Evolutionary conservation across 2,113 vertebrate species (phyloP).

Genomic region (Guaruba guarouba): DNA sequence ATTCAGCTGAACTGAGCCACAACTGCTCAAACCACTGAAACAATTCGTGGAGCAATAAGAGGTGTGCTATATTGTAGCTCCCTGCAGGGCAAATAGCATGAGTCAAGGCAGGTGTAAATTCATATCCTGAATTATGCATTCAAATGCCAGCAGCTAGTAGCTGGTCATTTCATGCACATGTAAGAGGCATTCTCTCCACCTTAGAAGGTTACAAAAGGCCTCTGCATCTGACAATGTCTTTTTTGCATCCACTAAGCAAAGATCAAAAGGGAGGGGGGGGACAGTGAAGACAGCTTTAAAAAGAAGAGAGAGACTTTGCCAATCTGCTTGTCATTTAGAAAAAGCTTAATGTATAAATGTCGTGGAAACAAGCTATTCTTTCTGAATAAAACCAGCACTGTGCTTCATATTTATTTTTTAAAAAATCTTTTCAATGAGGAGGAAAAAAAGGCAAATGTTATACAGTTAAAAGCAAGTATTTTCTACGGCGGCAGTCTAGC

Average conservation of each 20-base stretch:
- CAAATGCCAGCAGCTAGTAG: background rate
- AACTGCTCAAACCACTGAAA: background rate
- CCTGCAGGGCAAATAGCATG: background rate
- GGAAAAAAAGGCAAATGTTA: slow-evolving; percentile 61
- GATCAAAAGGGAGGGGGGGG: background rate
- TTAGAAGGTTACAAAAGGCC: background rate
- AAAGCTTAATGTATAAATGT: slow-evolving; percentile 71
- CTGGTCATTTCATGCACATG: accelerated
- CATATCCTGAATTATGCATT: background rate
- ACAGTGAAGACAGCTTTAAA: background rate
- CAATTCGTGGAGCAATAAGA: background rate
- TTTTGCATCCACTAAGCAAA: slow-evolving; percentile 41
- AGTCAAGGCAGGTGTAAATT: background rate
- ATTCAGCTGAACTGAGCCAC: background rate
- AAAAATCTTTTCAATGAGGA: slow-evolving; percentile 51
- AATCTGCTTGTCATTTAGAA: slow-evolving; percentile 73
- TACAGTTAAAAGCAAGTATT: slow-evolving; percentile 59
- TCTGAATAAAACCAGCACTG: slow-evolving; percentile 8
- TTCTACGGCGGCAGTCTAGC: background rate
- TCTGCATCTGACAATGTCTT: slow-evolving; percentile 23
- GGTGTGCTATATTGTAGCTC: background rate
- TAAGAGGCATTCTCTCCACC: background rate
- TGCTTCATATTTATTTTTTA: slow-evolving; percentile 38
- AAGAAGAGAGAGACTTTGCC: slow-evolving; percentile 48
- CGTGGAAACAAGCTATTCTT: slow-evolving; percentile 67